These are phyloP conservation scores for Aphaenogaster ashmeadi DNA, from an alignment of 1,140 invertebrate species.

Conservation along the genomic window DNA sequence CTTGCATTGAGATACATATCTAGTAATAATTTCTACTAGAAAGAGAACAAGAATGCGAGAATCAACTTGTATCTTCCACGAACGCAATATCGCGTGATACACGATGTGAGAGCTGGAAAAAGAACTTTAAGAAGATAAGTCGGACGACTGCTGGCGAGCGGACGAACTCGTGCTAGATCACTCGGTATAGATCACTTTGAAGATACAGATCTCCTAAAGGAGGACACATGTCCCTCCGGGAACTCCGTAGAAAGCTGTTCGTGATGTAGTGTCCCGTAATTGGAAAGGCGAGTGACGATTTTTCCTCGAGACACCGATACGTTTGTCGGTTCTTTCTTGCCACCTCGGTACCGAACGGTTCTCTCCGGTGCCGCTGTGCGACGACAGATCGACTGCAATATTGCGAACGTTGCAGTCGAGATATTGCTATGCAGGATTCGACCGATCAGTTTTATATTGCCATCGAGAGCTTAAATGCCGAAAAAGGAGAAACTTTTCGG, in stretches of 20 bases:
- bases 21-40: background rate
- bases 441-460: slow-evolving; percentile 42
- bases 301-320: slow-evolving; percentile 55
- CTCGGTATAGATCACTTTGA: slow-evolving; percentile 42
- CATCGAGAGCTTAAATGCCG: slow-evolving; percentile 15
- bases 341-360: background rate
- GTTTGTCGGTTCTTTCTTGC: slow-evolving; percentile 18
- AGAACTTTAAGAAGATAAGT: slow-evolving; percentile 43
- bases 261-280: slow-evolving; percentile 50
- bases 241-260: slow-evolving; percentile 30
- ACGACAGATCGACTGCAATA: slow-evolving; percentile 60
- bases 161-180: slow-evolving; percentile 37
- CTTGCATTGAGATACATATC: background rate
- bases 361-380: background rate
- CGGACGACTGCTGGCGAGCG: background rate
- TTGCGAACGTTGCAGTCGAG: slow-evolving; percentile 43
- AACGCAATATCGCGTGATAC: slow-evolving; percentile 48
- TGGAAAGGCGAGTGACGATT: slow-evolving; percentile 67
- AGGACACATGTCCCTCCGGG: slow-evolving; percentile 9
- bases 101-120: slow-evolving; percentile 39
- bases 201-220: slow-evolving; percentile 49
- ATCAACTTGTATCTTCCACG: slow-evolving; percentile 39
- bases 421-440: slow-evolving; percentile 44
- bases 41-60: slow-evolving; percentile 17
- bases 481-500: slow-evolving; percentile 1